Evolutionary conservation across 2,797 vertebrate genomes (phyloP).

Genomic region (Acrossocheilus fasciatus): DNA sequence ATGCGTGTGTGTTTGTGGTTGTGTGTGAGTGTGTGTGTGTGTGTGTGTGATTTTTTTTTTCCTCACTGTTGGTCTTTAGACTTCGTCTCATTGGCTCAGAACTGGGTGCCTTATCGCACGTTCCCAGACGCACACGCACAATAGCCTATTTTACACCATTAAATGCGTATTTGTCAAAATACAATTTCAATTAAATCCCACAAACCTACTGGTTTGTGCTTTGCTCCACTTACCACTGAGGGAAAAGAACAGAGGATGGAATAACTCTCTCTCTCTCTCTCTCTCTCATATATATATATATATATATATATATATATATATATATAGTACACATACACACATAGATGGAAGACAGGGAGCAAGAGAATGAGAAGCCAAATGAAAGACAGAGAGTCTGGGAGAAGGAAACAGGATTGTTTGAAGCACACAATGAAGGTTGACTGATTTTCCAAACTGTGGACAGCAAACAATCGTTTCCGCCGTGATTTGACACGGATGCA

Average conservation of each 20-base stretch:
- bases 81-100: constrained; percentile 80
- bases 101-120: constrained; percentile 81
- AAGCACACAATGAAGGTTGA: constrained; percentile 38
- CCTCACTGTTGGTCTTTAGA: constrained; percentile 66
- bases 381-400: constrained; percentile 28
- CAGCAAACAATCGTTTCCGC: constrained; percentile 8
- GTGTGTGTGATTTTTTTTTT: constrained; percentile 49
- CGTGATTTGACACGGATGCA: constrained; percentile 30
- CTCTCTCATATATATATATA: background rate
- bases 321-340: background rate
- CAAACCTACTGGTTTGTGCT: constrained; percentile 67
- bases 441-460: constrained; percentile 44
- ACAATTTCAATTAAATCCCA: constrained; percentile 83
- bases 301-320: background rate
- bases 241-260: constrained; percentile 40
- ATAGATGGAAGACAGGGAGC: background rate
- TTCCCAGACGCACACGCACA: constrained; percentile 80
- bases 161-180: constrained; percentile 86
- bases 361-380: background rate
- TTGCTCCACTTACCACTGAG: constrained; percentile 64
- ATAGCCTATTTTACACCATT: constrained; percentile 83
- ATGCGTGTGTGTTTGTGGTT: constrained; percentile 41
- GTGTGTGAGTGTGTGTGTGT: constrained; percentile 37
- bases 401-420: constrained; percentile 44
- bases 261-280: constrained; percentile 43